Percentiles rank a stretch among this genome's conserved stretches.
phyloP scores from a whole-genome alignment of 1,140 invertebrate genomes.

The Procambarus virginalis region DNA sequence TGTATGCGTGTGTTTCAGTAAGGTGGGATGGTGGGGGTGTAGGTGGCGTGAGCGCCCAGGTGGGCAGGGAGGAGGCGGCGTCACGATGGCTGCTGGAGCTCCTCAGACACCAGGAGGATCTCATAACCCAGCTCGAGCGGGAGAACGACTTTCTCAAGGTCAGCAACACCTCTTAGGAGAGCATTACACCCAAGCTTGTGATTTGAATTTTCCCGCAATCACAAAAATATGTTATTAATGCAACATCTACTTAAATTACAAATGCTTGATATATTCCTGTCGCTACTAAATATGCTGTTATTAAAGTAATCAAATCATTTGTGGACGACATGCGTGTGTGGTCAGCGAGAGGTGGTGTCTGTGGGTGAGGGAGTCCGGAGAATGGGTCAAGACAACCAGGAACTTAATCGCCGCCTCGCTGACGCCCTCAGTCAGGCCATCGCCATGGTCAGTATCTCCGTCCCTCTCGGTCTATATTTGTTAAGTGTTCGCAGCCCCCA shows the following conservation, averaged over 20 bases:
- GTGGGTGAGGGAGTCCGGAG: constrained; percentile 7
- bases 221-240: too few relatives aligned
- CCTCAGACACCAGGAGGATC: constrained; percentile 47
- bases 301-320: too few relatives aligned
- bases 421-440: constrained; percentile 15
- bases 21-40: not conserved
- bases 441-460: not conserved
- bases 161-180: not conserved
- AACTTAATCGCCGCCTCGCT: constrained; percentile 30
- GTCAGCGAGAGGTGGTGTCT: constrained; percentile 22
- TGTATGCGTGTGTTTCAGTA: not conserved
- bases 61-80: not conserved
- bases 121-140: constrained; percentile 52
- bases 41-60: not conserved
- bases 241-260: too few relatives aligned
- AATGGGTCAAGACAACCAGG: constrained; percentile 33
- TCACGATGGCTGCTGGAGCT: constrained; percentile 45
- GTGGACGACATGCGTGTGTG: not conserved
- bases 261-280: too few relatives aligned
- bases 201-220: too few relatives aligned
- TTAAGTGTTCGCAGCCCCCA: too few relatives aligned
- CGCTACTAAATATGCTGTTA: too few relatives aligned
- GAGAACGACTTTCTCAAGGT: constrained; percentile 58
- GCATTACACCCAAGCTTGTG: too few relatives aligned
- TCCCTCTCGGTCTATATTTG: not conserved